Conservation (phyloP, 2,888 invertebrate genomes). For the Colletes collaris region DNA sequence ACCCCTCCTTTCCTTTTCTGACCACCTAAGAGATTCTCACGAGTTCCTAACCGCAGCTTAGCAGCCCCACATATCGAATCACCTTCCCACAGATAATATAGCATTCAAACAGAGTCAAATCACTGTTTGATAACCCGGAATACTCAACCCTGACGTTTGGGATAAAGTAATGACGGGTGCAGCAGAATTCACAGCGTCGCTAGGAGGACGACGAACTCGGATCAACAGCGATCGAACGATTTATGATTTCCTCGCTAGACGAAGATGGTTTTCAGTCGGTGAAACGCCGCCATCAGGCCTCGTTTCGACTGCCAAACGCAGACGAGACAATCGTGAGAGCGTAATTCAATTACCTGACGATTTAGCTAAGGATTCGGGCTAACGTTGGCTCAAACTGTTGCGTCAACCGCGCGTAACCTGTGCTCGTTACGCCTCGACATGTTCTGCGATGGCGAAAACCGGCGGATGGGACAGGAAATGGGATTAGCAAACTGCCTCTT, state of each 20-base stretch:
- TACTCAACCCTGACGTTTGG: no score
- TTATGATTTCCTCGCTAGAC: constrained; percentile 49
- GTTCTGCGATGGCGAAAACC: background rate
- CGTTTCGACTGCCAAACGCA: constrained; percentile 47
- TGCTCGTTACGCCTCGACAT: background rate
- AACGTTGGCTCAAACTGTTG: constrained; percentile 18
- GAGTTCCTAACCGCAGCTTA: no score
- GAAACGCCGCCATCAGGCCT: constrained; percentile 43
- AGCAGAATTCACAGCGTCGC: background rate
- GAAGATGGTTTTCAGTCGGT: constrained; percentile 29
- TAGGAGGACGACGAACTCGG: background rate
- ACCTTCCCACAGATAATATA: no score
- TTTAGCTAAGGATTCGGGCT: constrained; percentile 3
- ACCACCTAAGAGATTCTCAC: no score
- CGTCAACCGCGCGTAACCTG: background rate
- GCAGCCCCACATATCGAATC: no score
- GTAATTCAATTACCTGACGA: constrained; percentile 23
- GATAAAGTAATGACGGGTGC: no score
- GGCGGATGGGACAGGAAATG: background rate
- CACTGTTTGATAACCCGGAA: no score
- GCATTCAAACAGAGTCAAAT: no score
- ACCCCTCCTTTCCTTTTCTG: no score
- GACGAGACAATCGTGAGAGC: constrained; percentile 41
- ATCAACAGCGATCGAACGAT: constrained; percentile 11
- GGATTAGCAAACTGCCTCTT: constrained; percentile 15